Percentiles rank a stretch among this genome's conserved stretches.
These are phyloP conservation scores for Ophthalmolycus amberensis DNA, from an alignment of 2,113 vertebrate species.

Conservation along the genomic window DNA sequence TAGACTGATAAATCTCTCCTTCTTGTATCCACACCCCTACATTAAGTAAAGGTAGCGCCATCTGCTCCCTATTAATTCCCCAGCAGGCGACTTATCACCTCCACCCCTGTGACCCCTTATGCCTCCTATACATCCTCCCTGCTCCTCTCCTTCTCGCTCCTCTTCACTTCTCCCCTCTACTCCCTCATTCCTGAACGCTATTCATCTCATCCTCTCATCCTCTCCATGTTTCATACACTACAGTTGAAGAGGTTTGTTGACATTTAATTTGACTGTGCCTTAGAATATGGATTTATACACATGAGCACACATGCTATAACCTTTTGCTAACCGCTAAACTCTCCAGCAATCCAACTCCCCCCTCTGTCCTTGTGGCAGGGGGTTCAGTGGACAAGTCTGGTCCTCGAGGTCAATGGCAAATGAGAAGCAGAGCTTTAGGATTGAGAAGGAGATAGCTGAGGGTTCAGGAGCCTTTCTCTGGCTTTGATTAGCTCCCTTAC, in stretches of 20 bases:
- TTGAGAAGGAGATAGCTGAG: constrained; percentile 76
- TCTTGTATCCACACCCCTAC: constrained; percentile 68
- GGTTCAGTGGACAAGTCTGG: constrained; percentile 73
- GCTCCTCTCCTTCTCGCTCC: constrained; percentile 60
- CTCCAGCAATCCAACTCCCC: constrained; percentile 44
- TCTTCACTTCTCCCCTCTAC: constrained; percentile 49
- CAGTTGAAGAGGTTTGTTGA: constrained; percentile 76
- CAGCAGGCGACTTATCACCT: constrained; percentile 83
- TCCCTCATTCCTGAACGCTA: constrained; percentile 74
- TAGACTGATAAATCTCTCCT: constrained; percentile 79
- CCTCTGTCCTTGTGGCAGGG: constrained; percentile 59
- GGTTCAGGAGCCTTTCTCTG: constrained; percentile 78
- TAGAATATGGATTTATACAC: constrained; percentile 70
- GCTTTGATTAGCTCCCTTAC: constrained; percentile 80
- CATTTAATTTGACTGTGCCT: constrained; percentile 67
- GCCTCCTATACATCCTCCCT: constrained; percentile 71
- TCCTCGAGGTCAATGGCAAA: constrained; percentile 76
- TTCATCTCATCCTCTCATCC: constrained; percentile 66
- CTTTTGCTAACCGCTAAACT: constrained; percentile 62
- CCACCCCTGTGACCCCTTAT: constrained; percentile 71
- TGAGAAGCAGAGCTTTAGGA: constrained; percentile 80
- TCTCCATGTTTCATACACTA: constrained; percentile 66
- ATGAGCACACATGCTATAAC: constrained; percentile 51
- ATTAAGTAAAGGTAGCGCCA: constrained; percentile 83
- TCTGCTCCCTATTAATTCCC: constrained; percentile 84